Base-by-base conservation (phyloP, 2,797 vertebrate species). In the Coccyzus lansbergi region DNA sequence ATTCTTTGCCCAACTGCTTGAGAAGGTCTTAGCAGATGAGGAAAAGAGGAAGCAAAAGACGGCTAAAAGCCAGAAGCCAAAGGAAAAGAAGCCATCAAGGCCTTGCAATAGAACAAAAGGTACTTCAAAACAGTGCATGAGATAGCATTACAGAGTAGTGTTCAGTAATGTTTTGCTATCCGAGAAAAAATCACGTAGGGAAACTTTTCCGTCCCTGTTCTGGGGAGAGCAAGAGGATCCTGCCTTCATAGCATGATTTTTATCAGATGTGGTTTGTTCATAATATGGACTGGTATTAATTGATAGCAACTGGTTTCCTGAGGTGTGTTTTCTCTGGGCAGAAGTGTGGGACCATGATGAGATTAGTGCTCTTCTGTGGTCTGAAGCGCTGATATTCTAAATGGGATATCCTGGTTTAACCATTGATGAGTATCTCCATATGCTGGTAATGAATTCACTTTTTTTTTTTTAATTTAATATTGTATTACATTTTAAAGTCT, bases 1-100 rank as follows among this genome's bases (percentile, higher is more conserved):
- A 85, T 99, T 98, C 97, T 99, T 99, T 97, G 98, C 98, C 38
- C 98, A 98, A 77, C 97, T 99, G 67, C 98, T 99, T 67, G 98
- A 98, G 83, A 99, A 98, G 94, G 98, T 99, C 84, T 94, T 99
- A 79, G 98, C 98, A 93, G 97, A 98, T 82, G 98, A 99, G 89
- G 97, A 98, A 92, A 98, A 96, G 95, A 98, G 96, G 94, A 99
- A 98, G 83, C 97, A 98, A 87, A 99, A 98, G 85, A 96, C 97
- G 49, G 52, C 51, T 90, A 98, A 96, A 97, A 95, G 69, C 71
- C 97, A 97, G 46, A 96, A 53, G 82, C 97, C 34, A 63, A 97
- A 88, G 77, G 96, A 96, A 98, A 98, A 97, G 97, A 98, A 93
- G 33, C 81, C 48, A 34, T 88, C 78, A 93, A 97, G 96, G 84